phyloP scores from a whole-genome alignment of 2,888 invertebrate genomes.

The Pristionchus arcanus region DNA sequence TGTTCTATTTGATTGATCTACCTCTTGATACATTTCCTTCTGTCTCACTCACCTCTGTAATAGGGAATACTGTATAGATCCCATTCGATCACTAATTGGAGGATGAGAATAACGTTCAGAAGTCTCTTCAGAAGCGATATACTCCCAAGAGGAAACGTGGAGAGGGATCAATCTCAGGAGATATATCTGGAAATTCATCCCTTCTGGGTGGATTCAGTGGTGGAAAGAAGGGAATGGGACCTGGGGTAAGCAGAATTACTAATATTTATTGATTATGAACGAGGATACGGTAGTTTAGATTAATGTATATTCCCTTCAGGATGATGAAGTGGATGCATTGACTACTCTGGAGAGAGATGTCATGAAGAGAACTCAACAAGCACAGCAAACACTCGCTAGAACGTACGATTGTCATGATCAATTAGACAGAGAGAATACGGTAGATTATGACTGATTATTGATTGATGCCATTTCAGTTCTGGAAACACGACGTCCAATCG shows the following conservation, averaged over 20 bases:
- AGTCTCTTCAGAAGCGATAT: constrained; percentile 74
- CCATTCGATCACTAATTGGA: background rate
- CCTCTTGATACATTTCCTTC: background rate
- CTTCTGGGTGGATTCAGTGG: constrained; percentile 43
- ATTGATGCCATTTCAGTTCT: constrained; percentile 17
- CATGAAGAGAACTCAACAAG: constrained; percentile 76
- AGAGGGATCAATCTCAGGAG: constrained; percentile 55
- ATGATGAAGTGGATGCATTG: constrained; percentile 75
- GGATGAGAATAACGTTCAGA: background rate
- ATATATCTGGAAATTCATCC: constrained; percentile 45
- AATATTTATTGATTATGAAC: background rate
- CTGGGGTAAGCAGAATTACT: background rate
- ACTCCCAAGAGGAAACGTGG: constrained; percentile 76
- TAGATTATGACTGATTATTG: background rate
- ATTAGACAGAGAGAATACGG: background rate
- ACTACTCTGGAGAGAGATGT: constrained; percentile 76
- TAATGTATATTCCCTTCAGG: background rate
- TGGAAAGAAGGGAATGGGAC: constrained; percentile 2
- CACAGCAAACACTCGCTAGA: constrained; percentile 69
- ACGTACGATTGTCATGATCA: background rate
- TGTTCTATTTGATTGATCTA: background rate
- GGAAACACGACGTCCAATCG: background rate
- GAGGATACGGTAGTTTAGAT: background rate
- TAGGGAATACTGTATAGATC: constrained; percentile 29
- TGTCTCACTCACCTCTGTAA: constrained; percentile 12